These are phyloP conservation scores for Oenanthe melanoleuca DNA, from an alignment of 2,113 vertebrate species.

Conservation along the genomic window DNA sequence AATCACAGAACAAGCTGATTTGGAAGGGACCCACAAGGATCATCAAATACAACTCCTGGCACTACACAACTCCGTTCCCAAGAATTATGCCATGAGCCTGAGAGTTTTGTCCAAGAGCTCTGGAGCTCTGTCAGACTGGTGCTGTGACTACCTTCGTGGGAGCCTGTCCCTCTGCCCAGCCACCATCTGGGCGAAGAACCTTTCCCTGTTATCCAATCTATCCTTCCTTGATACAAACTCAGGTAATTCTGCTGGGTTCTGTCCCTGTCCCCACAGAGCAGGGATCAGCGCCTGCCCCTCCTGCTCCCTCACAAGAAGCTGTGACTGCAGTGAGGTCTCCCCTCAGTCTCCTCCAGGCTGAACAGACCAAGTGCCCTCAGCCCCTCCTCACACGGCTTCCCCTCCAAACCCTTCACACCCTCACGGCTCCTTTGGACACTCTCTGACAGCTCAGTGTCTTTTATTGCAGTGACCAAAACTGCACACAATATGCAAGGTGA, in stretches of 20 bases:
- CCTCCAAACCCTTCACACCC: neutral
- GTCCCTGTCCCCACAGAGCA: too few species aligned
- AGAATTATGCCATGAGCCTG: neutral
- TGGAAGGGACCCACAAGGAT: neutral
- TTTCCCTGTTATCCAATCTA: neutral
- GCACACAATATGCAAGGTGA: neutral
- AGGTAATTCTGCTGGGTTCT: accelerated
- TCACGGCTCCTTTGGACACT: neutral
- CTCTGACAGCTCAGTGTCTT: neutral
- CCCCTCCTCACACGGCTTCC: neutral
- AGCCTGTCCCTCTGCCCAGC: neutral
- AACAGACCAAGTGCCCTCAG: neutral
- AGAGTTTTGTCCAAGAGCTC: neutral
- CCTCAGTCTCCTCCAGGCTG: neutral
- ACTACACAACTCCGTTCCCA: neutral
- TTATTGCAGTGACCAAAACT: neutral
- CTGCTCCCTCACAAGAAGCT: neutral
- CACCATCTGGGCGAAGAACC: neutral
- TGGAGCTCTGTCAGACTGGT: neutral
- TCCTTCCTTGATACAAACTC: neutral
- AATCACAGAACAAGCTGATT: neutral
- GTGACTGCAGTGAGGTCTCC: neutral
- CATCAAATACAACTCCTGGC: neutral
- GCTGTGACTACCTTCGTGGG: neutral
- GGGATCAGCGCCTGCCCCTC: neutral